Conservation (phyloP, 2,888 invertebrate species). For the Cheiracanthium punctorium region DNA sequence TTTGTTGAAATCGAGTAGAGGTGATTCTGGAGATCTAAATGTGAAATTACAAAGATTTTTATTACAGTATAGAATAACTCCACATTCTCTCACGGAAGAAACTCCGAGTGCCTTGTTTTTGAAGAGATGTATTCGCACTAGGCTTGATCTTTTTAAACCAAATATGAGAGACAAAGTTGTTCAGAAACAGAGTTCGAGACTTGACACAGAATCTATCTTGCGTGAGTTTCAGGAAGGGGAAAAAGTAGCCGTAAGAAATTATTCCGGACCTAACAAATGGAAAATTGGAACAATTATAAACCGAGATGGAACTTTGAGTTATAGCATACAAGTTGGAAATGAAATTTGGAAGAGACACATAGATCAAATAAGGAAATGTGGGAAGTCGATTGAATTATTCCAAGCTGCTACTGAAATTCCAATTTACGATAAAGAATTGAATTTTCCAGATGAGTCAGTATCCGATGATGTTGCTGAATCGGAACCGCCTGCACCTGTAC, state of each 20-base stretch:
- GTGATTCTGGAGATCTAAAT: too few relatives aligned
- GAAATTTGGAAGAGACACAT: conserved; percentile 50
- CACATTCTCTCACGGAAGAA: conserved; percentile 49
- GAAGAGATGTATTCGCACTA: conserved; percentile 32
- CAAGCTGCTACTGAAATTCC: conserved; percentile 47
- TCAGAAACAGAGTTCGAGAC: conserved; percentile 44
- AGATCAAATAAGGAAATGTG: conserved; percentile 49
- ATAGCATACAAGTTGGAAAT: too few relatives aligned
- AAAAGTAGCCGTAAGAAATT: conserved; percentile 44
- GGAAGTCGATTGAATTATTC: conserved; percentile 49
- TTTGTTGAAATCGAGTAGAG: conserved; percentile 47
- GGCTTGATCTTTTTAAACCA: conserved; percentile 44
- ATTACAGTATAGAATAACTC: conserved; percentile 50
- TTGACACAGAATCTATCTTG: conserved; percentile 45
- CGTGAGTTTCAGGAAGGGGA: conserved; percentile 47
- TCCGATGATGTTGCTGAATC: conserved; percentile 49
- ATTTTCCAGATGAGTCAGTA: conserved; percentile 51
- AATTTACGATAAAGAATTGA: conserved; percentile 50
- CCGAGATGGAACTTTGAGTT: too few relatives aligned
- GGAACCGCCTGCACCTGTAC: conserved; percentile 44
- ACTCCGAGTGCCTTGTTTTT: conserved; percentile 49
- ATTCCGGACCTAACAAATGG: conserved; percentile 48
- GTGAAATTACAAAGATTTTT: too few relatives aligned
- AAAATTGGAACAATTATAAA: conserved; percentile 45
- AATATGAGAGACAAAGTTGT: conserved; percentile 40